phyloP scores from a whole-genome alignment of 2,888 invertebrate species.

The Lasioglossum vierecki region DNA sequence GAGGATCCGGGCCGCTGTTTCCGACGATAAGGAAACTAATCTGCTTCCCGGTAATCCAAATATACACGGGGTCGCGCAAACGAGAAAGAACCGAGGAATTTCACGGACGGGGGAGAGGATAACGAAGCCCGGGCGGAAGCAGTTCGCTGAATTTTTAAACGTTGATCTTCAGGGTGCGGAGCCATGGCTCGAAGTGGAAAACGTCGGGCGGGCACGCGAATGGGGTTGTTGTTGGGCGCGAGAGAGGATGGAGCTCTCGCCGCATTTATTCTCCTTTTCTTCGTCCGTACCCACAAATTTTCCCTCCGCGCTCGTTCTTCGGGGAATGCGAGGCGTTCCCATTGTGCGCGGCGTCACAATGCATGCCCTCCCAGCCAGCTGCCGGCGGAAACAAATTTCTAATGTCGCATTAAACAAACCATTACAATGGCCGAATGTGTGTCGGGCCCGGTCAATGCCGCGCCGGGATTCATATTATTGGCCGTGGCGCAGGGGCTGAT shows the following conservation, averaged over 20 bases:
- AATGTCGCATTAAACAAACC: constrained; percentile 80
- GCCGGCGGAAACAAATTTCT: constrained; percentile 79
- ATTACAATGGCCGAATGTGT: constrained; percentile 70
- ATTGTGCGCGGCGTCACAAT: constrained; percentile 73
- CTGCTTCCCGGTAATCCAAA: constrained; percentile 24
- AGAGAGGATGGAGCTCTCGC: constrained; percentile 43
- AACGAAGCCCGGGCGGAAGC: constrained; percentile 22
- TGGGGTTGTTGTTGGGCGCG: constrained; percentile 43
- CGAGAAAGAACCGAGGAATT: constrained; percentile 20
- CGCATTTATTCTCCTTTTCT: constrained; percentile 66
- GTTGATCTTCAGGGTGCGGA: constrained; percentile 47
- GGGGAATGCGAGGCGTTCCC: constrained; percentile 76
- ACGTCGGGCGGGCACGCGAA: constrained; percentile 48
- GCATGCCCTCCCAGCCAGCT: constrained; percentile 76
- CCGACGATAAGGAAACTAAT: constrained; percentile 50
- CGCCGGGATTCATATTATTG: constrained; percentile 61
- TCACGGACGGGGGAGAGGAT: constrained; percentile 4
- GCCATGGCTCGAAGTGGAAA: constrained; percentile 23
- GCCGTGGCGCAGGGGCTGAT: constrained; percentile 48
- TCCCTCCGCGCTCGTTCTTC: constrained; percentile 41
- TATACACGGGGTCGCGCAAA: constrained; percentile 21
- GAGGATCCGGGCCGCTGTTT: constrained; percentile 29
- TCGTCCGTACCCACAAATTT: constrained; percentile 48
- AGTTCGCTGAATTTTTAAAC: constrained; percentile 58
- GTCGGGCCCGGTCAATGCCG: constrained; percentile 62